These are phyloP conservation scores for Listronotus bonariensis DNA, from an alignment of 1,140 invertebrate genomes.

Conservation along the genomic window DNA sequence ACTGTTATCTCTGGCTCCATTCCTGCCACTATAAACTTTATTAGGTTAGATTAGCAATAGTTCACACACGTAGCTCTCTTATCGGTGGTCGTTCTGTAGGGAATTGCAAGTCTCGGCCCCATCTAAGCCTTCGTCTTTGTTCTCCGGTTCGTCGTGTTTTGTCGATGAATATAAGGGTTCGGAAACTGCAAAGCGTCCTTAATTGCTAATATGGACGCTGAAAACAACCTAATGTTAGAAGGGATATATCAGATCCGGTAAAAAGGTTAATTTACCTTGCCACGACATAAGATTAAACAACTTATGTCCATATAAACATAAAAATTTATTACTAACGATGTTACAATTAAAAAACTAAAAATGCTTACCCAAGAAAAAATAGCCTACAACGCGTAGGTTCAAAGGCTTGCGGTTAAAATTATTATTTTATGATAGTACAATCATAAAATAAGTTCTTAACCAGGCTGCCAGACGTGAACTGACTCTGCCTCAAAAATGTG, in stretches of 20 bases:
- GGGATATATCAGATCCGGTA: constrained; percentile 46
- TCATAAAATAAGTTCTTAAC: too few relatives aligned
- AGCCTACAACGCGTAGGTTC: too few relatives aligned
- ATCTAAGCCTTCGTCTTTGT: constrained; percentile 25
- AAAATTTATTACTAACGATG: too few relatives aligned
- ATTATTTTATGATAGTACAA: too few relatives aligned
- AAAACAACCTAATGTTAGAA: constrained; percentile 3
- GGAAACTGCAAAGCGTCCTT: constrained; percentile 27
- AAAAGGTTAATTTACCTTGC: neutral
- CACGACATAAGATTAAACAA: too few relatives aligned
- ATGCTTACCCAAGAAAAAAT: too few relatives aligned
- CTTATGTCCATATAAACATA: too few relatives aligned
- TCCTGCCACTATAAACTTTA: constrained; percentile 58
- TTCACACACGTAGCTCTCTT: constrained; percentile 55
- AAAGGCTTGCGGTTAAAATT: too few relatives aligned
- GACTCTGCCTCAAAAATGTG: too few relatives aligned
- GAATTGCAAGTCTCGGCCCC: constrained; percentile 20
- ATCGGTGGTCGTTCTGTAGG: constrained; percentile 50
- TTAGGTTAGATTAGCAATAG: constrained; percentile 58
- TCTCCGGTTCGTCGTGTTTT: neutral
- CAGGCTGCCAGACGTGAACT: too few relatives aligned
- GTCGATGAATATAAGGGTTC: too few relatives aligned
- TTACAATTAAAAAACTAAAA: too few relatives aligned
- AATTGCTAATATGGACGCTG: constrained; percentile 9
- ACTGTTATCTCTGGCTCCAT: constrained; percentile 55